Base-by-base conservation (phyloP, 92 coral and sea anemone species). In the Porites divaricata region DNA sequence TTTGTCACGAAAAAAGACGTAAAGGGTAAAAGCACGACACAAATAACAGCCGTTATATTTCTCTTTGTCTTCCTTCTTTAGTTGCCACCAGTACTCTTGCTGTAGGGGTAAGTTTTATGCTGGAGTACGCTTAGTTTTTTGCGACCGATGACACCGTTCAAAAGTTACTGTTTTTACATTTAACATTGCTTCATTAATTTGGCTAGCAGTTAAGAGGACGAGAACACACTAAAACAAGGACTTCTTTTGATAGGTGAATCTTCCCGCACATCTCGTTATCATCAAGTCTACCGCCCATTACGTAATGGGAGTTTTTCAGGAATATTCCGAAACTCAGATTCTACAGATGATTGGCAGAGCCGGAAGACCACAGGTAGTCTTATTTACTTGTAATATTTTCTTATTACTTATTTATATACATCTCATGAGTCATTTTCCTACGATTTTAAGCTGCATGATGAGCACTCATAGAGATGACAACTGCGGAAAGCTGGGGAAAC, bases 261-360 rank as follows among this genome's bases (percentile, higher is more conserved):
- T 97, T 41, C 99, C 99, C 17, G 99, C 99, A 6, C 99, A 97
- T 81, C 95, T 97, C 28, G 99, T 97, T 10, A 91, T 97, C 87
- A 94, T 97, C 79, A 97, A 97, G 87, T 97, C 99, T 10, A 97
- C 99, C 14, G 91, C 90, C 79, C 94, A 93, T 56, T 97, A 97
- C 70, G 91, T 89, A 9, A 95, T 93, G 86, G 99, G 99, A 21
- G 95, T 95, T 58, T 95, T 82, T 77, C 88, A 89, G 35, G 98
- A 97, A 82, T 97, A 97, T 79, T 92, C 99, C 9, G 99, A 97
- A 82, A 90, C 99, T 13, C 98, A 95, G 85, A 83, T 97, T 70
- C 83, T 97, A 25, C 99, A 97, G 85, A 97, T 97, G 99, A 97
- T 95, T 62, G 99, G 99, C 65, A 86, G 99, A 35, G 99, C 99